Conservation (phyloP, 2,888 invertebrate species). For the Muschampia plurimacula region DNA sequence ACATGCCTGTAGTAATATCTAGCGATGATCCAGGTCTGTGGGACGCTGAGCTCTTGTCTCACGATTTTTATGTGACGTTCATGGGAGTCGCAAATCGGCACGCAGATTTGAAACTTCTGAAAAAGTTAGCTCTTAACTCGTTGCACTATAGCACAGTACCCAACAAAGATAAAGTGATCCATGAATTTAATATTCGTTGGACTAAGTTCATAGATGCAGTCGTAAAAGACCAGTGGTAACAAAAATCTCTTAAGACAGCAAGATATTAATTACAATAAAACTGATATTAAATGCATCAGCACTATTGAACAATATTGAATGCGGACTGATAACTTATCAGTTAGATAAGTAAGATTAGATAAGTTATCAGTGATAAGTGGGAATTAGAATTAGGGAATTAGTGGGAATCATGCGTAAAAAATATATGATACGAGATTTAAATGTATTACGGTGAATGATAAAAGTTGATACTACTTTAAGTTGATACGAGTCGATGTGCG, state of each 20-base stretch:
- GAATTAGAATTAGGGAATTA: too few species aligned
- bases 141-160: conserved; percentile 88
- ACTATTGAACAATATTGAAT: not conserved
- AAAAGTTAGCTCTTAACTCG: conserved; percentile 91
- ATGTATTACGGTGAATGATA: not conserved
- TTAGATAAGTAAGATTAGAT: too few species aligned
- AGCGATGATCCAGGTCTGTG: conserved; percentile 93
- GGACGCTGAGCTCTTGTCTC: conserved; percentile 89
- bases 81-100: conserved; percentile 89
- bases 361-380: too few species aligned
- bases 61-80: conserved; percentile 91
- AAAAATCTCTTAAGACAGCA: not conserved
- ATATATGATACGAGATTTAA: conserved; percentile 4
- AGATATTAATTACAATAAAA: not conserved
- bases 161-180: conserved; percentile 65
- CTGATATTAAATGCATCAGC: not conserved
- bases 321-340: not conserved
- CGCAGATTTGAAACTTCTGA: conserved; percentile 89
- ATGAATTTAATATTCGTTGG: conserved; percentile 76
- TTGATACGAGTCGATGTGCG: not conserved
- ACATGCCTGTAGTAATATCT: conserved; percentile 90
- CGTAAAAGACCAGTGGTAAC: conserved; percentile 55
- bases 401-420: not conserved
- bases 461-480: not conserved
- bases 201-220: conserved; percentile 67